These are phyloP conservation scores for Dascyllus trimaculatus DNA, from an alignment of 2,113 vertebrate genomes.

Conservation along the genomic window DNA sequence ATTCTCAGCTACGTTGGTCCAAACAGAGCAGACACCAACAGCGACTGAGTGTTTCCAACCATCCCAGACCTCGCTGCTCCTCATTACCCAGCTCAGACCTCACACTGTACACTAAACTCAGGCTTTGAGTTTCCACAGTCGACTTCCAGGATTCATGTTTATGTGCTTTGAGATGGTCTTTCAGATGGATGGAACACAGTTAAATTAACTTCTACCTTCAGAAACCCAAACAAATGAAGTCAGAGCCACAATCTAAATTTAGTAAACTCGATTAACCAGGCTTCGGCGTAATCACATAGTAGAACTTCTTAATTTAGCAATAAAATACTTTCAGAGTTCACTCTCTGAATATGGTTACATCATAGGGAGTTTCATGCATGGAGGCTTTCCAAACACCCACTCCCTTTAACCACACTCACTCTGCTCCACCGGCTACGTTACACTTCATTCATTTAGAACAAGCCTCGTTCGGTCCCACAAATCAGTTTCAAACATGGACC, in stretches of 20 bases:
- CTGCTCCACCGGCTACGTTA: conserved; percentile 20
- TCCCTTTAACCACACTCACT: conserved; percentile 44
- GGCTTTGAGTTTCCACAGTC: conserved; percentile 24
- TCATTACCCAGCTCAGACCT: conserved; percentile 32
- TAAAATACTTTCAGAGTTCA: conserved; percentile 35
- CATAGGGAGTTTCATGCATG: conserved; percentile 44
- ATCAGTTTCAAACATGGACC: not conserved
- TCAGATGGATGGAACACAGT: conserved; percentile 12
- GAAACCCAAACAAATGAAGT: conserved; percentile 34
- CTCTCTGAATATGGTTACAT: conserved; percentile 44
- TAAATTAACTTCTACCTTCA: conserved; percentile 23
- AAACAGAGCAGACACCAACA: conserved; percentile 10
- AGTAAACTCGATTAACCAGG: conserved; percentile 8
- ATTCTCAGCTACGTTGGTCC: not conserved
- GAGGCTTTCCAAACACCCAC: conserved; percentile 45
- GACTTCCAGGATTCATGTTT: conserved; percentile 34
- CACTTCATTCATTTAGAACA: not conserved
- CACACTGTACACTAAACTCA: conserved; percentile 13
- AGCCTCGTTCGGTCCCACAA: not conserved
- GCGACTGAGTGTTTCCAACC: conserved; percentile 20
- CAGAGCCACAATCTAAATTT: not conserved
- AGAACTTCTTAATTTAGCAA: conserved; percentile 48
- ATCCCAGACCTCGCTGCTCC: conserved; percentile 27
- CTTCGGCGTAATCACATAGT: conserved; percentile 26
- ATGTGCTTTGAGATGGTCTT: conserved; percentile 23